Evolutionary conservation across 2,113 vertebrate species (phyloP), one percentile per base, ranked within the genome.

Genomic region (Embiotoca jacksoni): DNA sequence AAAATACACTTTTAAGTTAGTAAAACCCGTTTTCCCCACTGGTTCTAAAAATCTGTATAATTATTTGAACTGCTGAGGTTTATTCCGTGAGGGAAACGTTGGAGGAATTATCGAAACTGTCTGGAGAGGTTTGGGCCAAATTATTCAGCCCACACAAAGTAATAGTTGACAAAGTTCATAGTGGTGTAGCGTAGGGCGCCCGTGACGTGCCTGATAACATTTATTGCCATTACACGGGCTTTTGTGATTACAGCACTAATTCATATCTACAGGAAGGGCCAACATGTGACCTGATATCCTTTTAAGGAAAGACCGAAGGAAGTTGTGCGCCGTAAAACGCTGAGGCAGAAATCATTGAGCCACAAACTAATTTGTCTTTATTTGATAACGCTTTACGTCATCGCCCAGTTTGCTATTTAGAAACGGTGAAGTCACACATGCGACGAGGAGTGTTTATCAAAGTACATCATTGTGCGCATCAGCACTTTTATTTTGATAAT

Each of bases 1-100:
- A 53, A 69, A 71, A 72, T 7, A 36, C 11, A 58, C 46, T 80
- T 70, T 67, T 33, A 76, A 53, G 46, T 58, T 66, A n/a, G 33
- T n/a, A 50, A 61, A 37, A 14, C 41, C 55, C 33, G 7, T 31
- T 13, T 23, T 64, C 63, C 59, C 23, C 23, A 46, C 9, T 23
- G 9, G 3, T 53, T 50, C 9, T 15, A 23, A 36, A 1, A 65
- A 61, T 57, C 32, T 71, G 7, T 47, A 1, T 64, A 37, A 75
- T 46, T 63, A 63, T 33, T 47, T 30, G 37, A 54, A 32, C 15
- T 39, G 53, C 35, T 59, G 1, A 33, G 71, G 68, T 56, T 3
- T 39, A 50, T 35, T 63, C 41, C 52, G 44, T 0, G 15, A 58
- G 44, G 66, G 9, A 75, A 58, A 62, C 30, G 11, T 33, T 60